Evolutionary conservation across 2,888 invertebrate genomes (phyloP).

Genomic region (Drosophila anomelani): DNA sequence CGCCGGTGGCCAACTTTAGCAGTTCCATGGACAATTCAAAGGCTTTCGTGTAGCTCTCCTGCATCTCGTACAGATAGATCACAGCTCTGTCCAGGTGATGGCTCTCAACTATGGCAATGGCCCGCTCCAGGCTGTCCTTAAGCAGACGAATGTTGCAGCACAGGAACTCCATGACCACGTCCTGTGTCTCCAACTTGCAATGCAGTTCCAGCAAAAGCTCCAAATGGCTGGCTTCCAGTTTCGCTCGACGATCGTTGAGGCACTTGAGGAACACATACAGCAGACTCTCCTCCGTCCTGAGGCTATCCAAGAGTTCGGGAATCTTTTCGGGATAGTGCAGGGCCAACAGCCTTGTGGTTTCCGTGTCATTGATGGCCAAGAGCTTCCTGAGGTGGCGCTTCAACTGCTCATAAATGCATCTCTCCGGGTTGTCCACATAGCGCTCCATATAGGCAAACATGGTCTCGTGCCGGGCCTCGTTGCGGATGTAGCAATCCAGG

Average conservation of each 20-base stretch:
- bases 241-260: conserved; percentile 85
- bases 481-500: conserved; percentile 88
- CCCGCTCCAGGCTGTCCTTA: conserved; percentile 88
- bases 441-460: conserved; percentile 87
- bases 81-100: conserved; percentile 88
- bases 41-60: conserved; percentile 90
- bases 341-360: conserved; percentile 88
- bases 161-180: conserved; percentile 86
- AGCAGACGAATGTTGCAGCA: conserved; percentile 77
- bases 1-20: conserved; percentile 71
- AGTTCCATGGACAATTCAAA: conserved; percentile 87
- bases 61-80: conserved; percentile 90
- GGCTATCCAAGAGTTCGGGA: conserved; percentile 83
- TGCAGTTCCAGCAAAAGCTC: conserved; percentile 88
- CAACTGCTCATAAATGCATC: conserved; percentile 85
- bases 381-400: conserved; percentile 85
- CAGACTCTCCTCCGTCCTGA: conserved; percentile 59
- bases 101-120: conserved; percentile 88
- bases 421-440: conserved; percentile 83
- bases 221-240: conserved; percentile 84
- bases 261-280: conserved; percentile 87
- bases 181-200: conserved; percentile 86
- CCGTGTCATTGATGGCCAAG: conserved; percentile 87
- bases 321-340: conserved; percentile 86
- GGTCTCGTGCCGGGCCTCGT: conserved; percentile 87